Conservation (phyloP, 2,888 invertebrate species). For the Eupithecia dodoneata region DNA sequence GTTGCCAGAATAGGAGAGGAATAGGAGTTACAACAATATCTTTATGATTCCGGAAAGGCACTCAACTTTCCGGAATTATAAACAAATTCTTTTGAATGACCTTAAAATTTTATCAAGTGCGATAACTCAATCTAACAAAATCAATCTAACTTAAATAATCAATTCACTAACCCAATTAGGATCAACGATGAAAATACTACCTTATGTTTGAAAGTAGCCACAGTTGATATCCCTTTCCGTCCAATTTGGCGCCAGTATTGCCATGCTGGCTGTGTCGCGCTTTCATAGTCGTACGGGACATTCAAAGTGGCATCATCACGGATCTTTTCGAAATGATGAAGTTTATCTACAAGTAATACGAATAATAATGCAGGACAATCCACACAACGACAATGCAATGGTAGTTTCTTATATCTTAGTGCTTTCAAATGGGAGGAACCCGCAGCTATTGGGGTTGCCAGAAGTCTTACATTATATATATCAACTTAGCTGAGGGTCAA, state of each 20-base stretch:
- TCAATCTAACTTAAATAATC: too few species aligned
- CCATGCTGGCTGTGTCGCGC: slow-evolving; percentile 76
- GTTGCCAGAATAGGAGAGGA: neutral
- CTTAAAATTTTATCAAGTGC: neutral
- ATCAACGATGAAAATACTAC: slow-evolving; percentile 30
- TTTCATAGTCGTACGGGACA: slow-evolving; percentile 68
- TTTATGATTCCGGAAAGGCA: too few species aligned
- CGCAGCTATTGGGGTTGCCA: too few species aligned
- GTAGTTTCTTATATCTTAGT: neutral
- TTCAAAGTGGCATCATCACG: slow-evolving; percentile 65
- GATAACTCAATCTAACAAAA: too few species aligned
- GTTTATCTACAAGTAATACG: slow-evolving; percentile 62
- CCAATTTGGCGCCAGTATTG: slow-evolving; percentile 74
- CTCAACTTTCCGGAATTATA: neutral
- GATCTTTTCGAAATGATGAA: slow-evolving; percentile 76
- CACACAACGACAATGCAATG: too few species aligned
- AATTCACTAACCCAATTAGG: too few species aligned
- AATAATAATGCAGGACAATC: too few species aligned
- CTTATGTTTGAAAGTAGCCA: slow-evolving; percentile 70
- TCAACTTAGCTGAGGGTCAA: too few species aligned
- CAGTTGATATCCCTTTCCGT: slow-evolving; percentile 68
- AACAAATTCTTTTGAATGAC: neutral
- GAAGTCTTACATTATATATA: too few species aligned
- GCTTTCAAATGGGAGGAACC: too few species aligned
- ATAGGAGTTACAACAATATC: too few species aligned